Evolutionary conservation across 2,113 vertebrate species (phyloP).

Genomic region (Seriola aureovittata): DNA sequence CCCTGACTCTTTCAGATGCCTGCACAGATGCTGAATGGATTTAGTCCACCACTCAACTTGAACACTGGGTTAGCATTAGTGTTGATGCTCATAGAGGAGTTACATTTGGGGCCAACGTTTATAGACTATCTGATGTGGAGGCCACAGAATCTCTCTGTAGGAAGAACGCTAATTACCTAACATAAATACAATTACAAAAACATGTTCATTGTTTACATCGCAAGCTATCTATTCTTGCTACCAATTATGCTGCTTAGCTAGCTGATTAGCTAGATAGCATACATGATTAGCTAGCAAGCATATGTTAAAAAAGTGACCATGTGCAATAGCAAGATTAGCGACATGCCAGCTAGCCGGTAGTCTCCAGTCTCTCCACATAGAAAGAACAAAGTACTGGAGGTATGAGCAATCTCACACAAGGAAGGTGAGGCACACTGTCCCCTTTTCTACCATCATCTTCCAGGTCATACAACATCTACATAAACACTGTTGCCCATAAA

Average conservation of each 20-base stretch:
- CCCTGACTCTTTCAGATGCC: conserved; percentile 1
- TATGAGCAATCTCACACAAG: too few relatives aligned
- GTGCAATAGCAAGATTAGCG: not conserved
- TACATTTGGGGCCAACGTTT: too few relatives aligned
- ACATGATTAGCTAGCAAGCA: too few relatives aligned
- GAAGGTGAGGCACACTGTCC: too few relatives aligned
- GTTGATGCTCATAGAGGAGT: not conserved
- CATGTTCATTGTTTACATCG: not conserved
- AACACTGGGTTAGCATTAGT: not conserved
- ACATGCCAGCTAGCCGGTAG: not conserved
- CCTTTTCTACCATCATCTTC: too few relatives aligned
- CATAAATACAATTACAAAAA: not conserved
- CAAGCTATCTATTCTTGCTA: not conserved
- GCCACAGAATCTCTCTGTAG: not conserved
- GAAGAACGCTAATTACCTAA: not conserved
- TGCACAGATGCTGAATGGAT: not conserved
- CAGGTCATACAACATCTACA: too few relatives aligned
- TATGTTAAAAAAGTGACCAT: not conserved
- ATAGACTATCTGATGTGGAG: too few relatives aligned
- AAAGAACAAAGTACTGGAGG: too few relatives aligned
- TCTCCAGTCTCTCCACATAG: too few relatives aligned
- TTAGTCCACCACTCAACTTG: not conserved
- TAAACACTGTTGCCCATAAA: too few relatives aligned
- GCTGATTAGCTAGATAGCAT: too few relatives aligned
- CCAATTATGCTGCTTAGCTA: not conserved